phyloP scores from a whole-genome alignment of 2,113 vertebrate genomes.

The Brachypodius melanocephalos region DNA sequence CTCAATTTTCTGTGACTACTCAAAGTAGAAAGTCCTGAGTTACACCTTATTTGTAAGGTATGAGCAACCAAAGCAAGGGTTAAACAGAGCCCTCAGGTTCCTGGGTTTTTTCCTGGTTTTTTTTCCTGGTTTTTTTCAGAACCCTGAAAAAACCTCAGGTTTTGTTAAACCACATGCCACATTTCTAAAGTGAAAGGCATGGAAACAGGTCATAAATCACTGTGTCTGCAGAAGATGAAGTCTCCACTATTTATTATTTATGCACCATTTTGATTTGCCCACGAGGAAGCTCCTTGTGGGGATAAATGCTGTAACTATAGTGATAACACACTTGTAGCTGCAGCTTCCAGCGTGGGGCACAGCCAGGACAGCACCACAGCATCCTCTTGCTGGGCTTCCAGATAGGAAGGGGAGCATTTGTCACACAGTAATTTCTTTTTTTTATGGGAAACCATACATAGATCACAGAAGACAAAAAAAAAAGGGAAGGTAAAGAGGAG shows the following conservation, averaged over 20 bases:
- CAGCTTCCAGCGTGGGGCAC: neutral
- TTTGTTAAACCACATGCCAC: constrained; percentile 46
- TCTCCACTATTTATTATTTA: constrained; percentile 34
- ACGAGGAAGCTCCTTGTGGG: neutral
- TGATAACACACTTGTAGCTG: neutral
- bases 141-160: constrained; percentile 21
- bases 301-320: neutral
- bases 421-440: neutral
- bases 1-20: neutral
- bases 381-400: neutral
- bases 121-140: no score
- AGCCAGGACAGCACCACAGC: neutral
- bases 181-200: constrained; percentile 17
- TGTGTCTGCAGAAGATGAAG: neutral
- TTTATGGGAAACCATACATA: neutral
- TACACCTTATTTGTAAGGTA: neutral
- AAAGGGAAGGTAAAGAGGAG: neutral
- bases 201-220: constrained; percentile 59
- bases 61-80: constrained; percentile 16
- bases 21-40: neutral
- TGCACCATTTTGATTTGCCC: neutral
- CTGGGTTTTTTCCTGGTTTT: no score
- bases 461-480: neutral
- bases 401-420: neutral
- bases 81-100: neutral